Evolutionary conservation across 1,140 invertebrate species (phyloP), one percentile per base, ranked within the genome.

Genomic region (Metopolophium dirhodum): DNA sequence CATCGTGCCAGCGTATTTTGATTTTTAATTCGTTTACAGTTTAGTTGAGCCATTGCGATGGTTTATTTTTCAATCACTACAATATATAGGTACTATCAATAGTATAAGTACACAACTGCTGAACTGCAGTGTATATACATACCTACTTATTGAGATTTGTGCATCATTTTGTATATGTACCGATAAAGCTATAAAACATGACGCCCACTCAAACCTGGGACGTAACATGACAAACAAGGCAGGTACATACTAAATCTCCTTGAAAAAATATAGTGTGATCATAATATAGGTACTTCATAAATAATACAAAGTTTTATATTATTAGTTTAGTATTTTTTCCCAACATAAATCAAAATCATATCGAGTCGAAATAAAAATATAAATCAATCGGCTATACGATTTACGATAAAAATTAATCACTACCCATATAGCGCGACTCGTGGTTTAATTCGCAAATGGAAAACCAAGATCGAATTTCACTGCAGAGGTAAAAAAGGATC

Each of bases 281-380:
- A 51, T 51, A 22, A 51, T 51, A 22, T 8, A 47, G 45, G 9
- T 47, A 47, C 30, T 88, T 35, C n/a, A 47, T 86, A 47, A 86
- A 86, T 86, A 86, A 45, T 68, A 68, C 37, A 35, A 85, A 41
- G 41, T 87, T 87, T 14, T 77, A 77, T 49, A 22, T 87, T 87
- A n/a, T 68, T 87, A 49, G 45, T 49, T 49, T 35, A 14, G 3
- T 88, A n/a, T 51, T 88, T 88, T 87, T 54, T 54, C n/a, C 37
- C 18, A 23, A 23, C 49, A 54, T 88, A 88, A 88, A 54, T 88
- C 49, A 88, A 88, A 88, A 54, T 88, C n/a, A 88, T 18, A 7
- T 9, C 0, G n/a, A 51, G 7, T 88, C 47, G 1, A 54, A 54
- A 88, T 88, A 20, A 87, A 87, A 77, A 87, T 49, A 30, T n/a